phyloP scores from a whole-genome alignment of 2,113 vertebrate genomes.

The Lipotes vexillifer region DNA sequence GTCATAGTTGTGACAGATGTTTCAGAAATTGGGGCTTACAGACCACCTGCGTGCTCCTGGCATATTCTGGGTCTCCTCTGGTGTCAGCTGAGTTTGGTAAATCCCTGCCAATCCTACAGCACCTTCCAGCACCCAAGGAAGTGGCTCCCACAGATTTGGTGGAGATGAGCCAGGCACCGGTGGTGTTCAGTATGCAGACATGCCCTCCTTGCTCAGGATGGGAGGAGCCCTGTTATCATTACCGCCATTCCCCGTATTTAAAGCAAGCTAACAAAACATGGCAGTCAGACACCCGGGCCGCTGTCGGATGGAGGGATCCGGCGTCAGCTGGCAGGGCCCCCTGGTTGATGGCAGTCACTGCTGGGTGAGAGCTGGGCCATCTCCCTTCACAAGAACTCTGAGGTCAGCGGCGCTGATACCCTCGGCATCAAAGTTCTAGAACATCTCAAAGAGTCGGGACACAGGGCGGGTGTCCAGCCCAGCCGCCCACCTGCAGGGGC shows the following conservation, averaged over 20 bases:
- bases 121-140: background rate
- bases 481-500: background rate
- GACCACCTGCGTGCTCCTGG: background rate
- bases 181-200: background rate
- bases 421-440: background rate
- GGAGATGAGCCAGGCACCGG: background rate
- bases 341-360: background rate
- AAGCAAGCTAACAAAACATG: background rate
- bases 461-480: fast-evolving
- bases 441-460: background rate
- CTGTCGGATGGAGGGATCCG: background rate
- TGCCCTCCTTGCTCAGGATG: background rate
- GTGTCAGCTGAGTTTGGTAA: background rate
- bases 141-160: background rate
- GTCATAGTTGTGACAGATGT: background rate
- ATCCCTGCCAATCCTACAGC: background rate
- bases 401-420: background rate
- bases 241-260: no score
- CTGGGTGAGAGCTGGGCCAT: background rate
- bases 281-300: fast-evolving
- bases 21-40: background rate
- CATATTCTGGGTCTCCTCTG: background rate
- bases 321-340: no score
- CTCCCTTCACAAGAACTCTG: background rate
- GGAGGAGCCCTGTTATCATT: background rate